These are phyloP conservation scores for Helicoverpa assulta DNA, from an alignment of 2,888 invertebrate species.

Conservation along the genomic window DNA sequence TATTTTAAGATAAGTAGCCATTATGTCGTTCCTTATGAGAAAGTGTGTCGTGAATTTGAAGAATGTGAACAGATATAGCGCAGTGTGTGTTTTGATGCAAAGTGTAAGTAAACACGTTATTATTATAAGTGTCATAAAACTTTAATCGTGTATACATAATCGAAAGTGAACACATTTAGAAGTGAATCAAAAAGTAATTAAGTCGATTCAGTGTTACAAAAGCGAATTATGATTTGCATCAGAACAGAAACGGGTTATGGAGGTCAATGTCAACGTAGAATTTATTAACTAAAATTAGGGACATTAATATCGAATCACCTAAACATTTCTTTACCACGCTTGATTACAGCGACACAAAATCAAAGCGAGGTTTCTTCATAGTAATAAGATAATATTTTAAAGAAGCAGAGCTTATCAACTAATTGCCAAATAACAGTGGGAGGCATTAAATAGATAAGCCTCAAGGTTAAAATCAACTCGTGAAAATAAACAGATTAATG, in stretches of 20 bases:
- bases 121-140: background rate
- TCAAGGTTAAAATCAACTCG: constrained; percentile 27
- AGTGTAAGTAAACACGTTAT: constrained; percentile 74
- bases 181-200: background rate
- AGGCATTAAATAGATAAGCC: constrained; percentile 36
- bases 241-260: constrained; percentile 14
- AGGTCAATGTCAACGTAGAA: constrained; percentile 31
- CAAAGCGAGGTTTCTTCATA: constrained; percentile 47
- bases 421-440: constrained; percentile 36
- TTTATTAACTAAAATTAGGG: constrained; percentile 22
- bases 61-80: constrained; percentile 74
- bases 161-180: background rate
- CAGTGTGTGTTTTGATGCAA: constrained; percentile 69
- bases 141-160: background rate
- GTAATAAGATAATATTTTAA: constrained; percentile 57
- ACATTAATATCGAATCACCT: constrained; percentile 2
- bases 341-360: constrained; percentile 69
- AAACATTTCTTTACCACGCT: background rate
- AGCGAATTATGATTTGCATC: constrained; percentile 17
- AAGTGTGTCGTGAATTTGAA: constrained; percentile 77
- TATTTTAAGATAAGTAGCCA: constrained; percentile 19
- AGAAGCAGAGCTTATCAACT: constrained; percentile 60
- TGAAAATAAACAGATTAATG: constrained; percentile 17
- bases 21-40: constrained; percentile 81
- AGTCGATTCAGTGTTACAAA: constrained; percentile 1